Base-by-base conservation (phyloP, 2,797 vertebrate species). In the Peromyscus melanophrys region DNA sequence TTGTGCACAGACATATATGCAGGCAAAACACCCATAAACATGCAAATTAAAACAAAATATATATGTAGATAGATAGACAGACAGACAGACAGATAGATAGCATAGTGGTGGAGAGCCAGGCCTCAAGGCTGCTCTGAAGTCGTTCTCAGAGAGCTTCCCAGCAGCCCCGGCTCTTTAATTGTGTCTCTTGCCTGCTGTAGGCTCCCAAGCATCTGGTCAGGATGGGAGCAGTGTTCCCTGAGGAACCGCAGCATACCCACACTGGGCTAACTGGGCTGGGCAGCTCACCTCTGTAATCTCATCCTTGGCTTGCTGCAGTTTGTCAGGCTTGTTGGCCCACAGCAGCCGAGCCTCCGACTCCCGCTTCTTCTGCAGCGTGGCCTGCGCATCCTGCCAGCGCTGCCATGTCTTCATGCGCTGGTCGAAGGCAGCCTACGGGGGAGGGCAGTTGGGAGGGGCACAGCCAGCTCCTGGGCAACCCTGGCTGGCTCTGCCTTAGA, bases 251-350 rank as follows among this genome's bases (percentile, higher is more conserved):
- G 1, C n/a, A 25, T 1, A 12, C 89, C 27, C 25, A 34, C 52
- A n/a, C 29, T 21, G 12, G 49, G 46, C 71, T 82, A 17, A 43
- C 25, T 27, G 0, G 4, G 61, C 34, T 9, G 40, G 37, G 37
- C 57, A 12, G 46, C 97, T 97, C 76, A 99, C 99, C 99, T 99
- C 99, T 0, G 98, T 90, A 46, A 99, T 99, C 98, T 99, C 99
- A 3, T 99, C 99, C 96, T 99, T 99, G 97, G 99, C 99, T 98
- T 99, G 99, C 98, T 99, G 99, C 91, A 99, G 99, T 97, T 99
- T 99, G 98, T 99, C 99, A 0, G 99, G 99, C 96, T 99, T 99
- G 98, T 99, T 99, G 98, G 99, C 99, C 99, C 99, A 99, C 17
- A 99, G 99, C 82, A 99, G 98, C 94, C 99, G 99, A 96, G 99